A percentile compares a stretch with the other conserved stretches of the same genome.
These are phyloP conservation scores for Pteronura brasiliensis DNA, from an alignment of 2,113 vertebrate genomes.

Conservation along the genomic window DNA sequence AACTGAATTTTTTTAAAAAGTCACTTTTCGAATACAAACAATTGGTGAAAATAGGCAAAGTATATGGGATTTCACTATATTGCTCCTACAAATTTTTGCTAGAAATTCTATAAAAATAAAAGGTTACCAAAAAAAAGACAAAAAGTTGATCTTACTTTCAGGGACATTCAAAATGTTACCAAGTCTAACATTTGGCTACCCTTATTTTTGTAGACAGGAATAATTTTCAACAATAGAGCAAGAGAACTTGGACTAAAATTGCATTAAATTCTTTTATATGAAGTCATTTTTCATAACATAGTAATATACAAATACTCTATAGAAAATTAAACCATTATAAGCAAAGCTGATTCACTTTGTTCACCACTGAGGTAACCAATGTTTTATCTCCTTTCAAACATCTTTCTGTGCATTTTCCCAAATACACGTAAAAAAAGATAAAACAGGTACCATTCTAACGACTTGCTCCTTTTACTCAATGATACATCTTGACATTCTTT, in stretches of 20 bases:
- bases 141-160: conserved; percentile 29
- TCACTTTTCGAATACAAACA: neutral
- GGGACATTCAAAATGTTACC: neutral
- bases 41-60: conserved; percentile 19
- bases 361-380: neutral
- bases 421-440: neutral
- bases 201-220: neutral
- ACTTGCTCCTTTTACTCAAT: neutral
- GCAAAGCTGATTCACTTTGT: neutral
- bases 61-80: neutral
- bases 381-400: neutral
- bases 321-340: conserved; percentile 2
- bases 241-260: neutral
- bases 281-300: conserved; percentile 15
- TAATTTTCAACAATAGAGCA: neutral
- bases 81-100: neutral
- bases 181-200: neutral
- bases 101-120: conserved; percentile 34
- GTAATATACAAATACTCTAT: neutral
- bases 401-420: neutral
- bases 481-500: neutral
- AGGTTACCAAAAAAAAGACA: neutral
- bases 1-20: conserved; percentile 10
- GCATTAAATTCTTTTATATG: conserved; percentile 5
- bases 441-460: neutral